phyloP scores from a whole-genome alignment of 2,797 vertebrate species.

The Sebastes minor region DNA sequence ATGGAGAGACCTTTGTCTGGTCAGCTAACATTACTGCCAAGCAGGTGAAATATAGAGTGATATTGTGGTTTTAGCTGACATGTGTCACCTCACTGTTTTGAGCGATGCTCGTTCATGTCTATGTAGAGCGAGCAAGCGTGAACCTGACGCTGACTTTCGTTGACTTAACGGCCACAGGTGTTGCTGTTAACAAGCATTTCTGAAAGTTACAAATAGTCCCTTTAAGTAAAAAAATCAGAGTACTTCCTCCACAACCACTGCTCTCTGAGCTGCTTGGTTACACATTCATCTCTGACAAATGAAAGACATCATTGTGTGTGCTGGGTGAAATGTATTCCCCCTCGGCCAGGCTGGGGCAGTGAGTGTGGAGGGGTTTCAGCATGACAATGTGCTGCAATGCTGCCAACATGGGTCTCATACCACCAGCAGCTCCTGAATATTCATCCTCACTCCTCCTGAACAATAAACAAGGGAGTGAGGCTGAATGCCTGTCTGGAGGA shows the following conservation, averaged over 20 bases:
- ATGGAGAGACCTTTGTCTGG: no score
- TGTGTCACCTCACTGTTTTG: no score
- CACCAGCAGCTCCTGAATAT: slow-evolving; percentile 66
- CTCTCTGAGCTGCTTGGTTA: neutral
- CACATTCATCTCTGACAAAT: slow-evolving; percentile 24
- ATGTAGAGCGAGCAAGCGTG: accelerated
- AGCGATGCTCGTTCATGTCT: no score
- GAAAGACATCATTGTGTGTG: slow-evolving; percentile 67
- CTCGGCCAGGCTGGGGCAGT: neutral
- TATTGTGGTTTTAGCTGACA: no score
- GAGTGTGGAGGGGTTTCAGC: slow-evolving; percentile 18
- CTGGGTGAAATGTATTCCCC: slow-evolving; percentile 7
- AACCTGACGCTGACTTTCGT: no score
- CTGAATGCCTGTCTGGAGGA: slow-evolving; percentile 65
- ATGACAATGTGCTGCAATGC: slow-evolving; percentile 32
- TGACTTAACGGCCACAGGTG: no score
- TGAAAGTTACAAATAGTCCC: no score
- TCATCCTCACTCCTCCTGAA: slow-evolving; percentile 66
- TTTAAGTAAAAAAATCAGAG: neutral
- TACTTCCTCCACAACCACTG: neutral
- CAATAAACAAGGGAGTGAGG: slow-evolving; percentile 70
- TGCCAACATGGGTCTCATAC: slow-evolving; percentile 26
- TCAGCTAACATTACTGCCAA: no score
- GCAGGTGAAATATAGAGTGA: no score
- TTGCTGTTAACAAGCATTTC: no score